These are phyloP conservation scores for Sicus ferrugineus DNA, from an alignment of 2,888 invertebrate species.

Conservation along the genomic window DNA sequence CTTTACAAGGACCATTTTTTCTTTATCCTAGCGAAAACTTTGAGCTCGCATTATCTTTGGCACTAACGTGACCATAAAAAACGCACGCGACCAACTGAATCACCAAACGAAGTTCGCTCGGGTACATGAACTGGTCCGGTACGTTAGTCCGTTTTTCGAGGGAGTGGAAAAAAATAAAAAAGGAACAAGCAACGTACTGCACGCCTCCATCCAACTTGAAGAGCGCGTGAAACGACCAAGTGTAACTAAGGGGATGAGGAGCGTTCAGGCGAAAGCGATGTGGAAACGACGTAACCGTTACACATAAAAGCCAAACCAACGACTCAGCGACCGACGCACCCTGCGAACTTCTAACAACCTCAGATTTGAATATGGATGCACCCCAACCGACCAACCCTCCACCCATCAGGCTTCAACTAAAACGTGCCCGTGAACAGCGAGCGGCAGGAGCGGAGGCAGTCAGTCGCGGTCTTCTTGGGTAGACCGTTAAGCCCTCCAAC, in stretches of 20 bases:
- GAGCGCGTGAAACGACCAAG: background rate
- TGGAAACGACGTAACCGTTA: background rate
- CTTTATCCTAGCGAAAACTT: slow-evolving; percentile 11
- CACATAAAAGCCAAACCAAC: background rate
- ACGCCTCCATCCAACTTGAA: background rate
- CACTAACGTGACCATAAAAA: slow-evolving; percentile 12
- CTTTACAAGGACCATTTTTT: background rate
- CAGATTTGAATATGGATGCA: background rate
- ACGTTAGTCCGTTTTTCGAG: slow-evolving; percentile 4
- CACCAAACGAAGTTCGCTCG: slow-evolving; percentile 5
- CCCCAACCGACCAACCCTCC: background rate
- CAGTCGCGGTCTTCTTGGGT: background rate
- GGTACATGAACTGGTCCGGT: too few species aligned
- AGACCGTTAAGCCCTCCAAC: background rate
- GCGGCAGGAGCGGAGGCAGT: background rate
- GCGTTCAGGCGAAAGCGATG: background rate
- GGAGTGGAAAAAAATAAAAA: background rate
- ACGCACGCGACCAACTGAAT: slow-evolving; percentile 13
- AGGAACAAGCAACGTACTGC: slow-evolving; percentile 13
- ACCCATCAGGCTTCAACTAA: background rate
- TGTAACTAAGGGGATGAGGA: background rate
- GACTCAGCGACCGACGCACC: background rate
- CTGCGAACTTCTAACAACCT: background rate
- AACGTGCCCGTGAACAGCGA: slow-evolving; percentile 4
- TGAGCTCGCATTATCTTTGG: slow-evolving; percentile 26